A percentile compares a stretch with the other conserved stretches of the same genome.
phyloP scores from a whole-genome alignment of 2,797 vertebrate genomes.

The Sebastes nivosus region DNA sequence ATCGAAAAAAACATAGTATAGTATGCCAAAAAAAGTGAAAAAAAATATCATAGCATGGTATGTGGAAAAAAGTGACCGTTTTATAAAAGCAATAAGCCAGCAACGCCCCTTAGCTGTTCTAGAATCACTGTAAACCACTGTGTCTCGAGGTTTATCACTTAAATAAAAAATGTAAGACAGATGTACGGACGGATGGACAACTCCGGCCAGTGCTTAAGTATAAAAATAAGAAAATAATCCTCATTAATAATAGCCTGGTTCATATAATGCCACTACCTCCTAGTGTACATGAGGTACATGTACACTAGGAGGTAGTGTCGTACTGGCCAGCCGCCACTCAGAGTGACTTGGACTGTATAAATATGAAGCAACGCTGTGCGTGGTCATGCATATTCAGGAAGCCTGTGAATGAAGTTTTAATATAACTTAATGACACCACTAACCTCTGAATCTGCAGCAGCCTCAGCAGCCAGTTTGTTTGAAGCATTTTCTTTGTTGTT shows the following conservation, averaged over 20 bases:
- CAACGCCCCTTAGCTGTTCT: too few relatives aligned
- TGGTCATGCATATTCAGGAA: background rate
- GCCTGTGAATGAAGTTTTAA: background rate
- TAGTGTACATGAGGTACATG: background rate
- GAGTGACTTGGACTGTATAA: background rate
- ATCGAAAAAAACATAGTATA: too few relatives aligned
- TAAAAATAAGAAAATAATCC: too few relatives aligned
- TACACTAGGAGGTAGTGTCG: background rate
- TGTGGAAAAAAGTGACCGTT: too few relatives aligned
- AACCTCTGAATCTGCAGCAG: constrained; percentile 60
- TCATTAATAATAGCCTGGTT: background rate
- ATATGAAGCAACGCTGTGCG: background rate
- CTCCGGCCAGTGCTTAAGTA: too few relatives aligned
- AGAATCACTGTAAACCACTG: too few relatives aligned
- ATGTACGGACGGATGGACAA: too few relatives aligned
- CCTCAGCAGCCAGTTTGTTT: constrained; percentile 10
- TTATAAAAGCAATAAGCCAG: too few relatives aligned
- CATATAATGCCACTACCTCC: background rate
- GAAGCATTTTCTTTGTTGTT: constrained; percentile 1
- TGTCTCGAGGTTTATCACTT: too few relatives aligned
- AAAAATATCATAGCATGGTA: too few relatives aligned
- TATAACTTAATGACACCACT: background rate
- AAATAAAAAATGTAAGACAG: too few relatives aligned
- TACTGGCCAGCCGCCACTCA: background rate
- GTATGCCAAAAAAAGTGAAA: too few relatives aligned